Conservation (phyloP, 1,140 invertebrate species). For the Augochlora pura region DNA sequence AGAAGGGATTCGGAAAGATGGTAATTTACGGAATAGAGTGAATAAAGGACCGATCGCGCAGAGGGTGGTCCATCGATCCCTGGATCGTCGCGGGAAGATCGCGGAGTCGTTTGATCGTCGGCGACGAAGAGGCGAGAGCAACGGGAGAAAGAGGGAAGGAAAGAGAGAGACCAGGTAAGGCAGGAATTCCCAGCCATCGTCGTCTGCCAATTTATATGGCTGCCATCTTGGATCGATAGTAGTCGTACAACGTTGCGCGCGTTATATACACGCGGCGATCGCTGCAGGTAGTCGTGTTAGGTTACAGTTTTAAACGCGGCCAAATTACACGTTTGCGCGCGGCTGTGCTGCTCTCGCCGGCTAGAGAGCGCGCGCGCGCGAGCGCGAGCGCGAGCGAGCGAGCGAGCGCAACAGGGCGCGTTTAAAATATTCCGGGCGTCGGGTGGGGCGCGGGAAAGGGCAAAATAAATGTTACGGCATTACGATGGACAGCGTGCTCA, state of each 20-base stretch:
- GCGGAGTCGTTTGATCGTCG: too few relatives aligned
- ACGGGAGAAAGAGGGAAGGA: not conserved
- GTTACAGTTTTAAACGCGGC: slow-evolving; percentile 77
- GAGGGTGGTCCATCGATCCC: too few relatives aligned
- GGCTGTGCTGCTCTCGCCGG: too few relatives aligned
- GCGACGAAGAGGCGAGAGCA: too few relatives aligned
- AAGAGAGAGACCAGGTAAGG: slow-evolving; percentile 30
- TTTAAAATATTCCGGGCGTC: slow-evolving; percentile 75
- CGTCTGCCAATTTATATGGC: slow-evolving; percentile 73
- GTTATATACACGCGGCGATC: slow-evolving; percentile 45
- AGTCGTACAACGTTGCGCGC: slow-evolving; percentile 67
- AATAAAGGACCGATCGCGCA: too few relatives aligned
- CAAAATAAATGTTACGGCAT: slow-evolving; percentile 78
- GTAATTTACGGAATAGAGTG: too few relatives aligned
- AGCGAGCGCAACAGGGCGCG: slow-evolving; percentile 56
- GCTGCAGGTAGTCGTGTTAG: slow-evolving; percentile 75
- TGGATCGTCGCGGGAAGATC: too few relatives aligned
- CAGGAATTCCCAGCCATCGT: slow-evolving; percentile 52
- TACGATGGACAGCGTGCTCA: slow-evolving; percentile 71
- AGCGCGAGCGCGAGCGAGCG: slow-evolving; percentile 59
- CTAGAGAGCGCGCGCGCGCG: slow-evolving; percentile 47
- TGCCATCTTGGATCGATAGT: slow-evolving; percentile 78
- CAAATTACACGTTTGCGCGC: slow-evolving; percentile 76
- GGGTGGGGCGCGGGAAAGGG: slow-evolving; percentile 75
- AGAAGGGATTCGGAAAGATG: too few relatives aligned